A percentile compares a stretch with the other conserved stretches of the same genome.
Conservation (phyloP, 2,797 vertebrate genomes). For the Parotocinclus haroldoi region DNA sequence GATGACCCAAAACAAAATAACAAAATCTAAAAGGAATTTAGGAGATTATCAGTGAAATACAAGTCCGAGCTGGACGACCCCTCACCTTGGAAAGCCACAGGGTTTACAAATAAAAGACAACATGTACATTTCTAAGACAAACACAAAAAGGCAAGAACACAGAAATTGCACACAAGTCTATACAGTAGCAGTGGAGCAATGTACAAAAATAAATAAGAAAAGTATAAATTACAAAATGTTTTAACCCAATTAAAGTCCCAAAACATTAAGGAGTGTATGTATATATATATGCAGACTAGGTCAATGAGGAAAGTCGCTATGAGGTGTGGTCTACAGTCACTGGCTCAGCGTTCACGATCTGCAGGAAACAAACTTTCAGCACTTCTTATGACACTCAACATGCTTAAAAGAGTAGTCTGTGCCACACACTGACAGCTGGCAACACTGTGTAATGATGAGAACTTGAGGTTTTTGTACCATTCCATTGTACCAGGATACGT, state of each 20-base stretch:
- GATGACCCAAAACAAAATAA: neutral
- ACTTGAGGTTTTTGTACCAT: slow-evolving; percentile 37
- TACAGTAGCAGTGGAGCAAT: slow-evolving; percentile 75
- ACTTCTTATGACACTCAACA: slow-evolving; percentile 62
- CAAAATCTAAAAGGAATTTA: neutral
- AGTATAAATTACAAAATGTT: slow-evolving; percentile 47
- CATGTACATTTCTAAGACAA: slow-evolving; percentile 45
- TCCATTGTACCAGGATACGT: slow-evolving; percentile 28
- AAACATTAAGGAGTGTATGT: slow-evolving; percentile 56
- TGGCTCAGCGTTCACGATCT: slow-evolving; percentile 81
- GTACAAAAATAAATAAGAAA: slow-evolving; percentile 57
- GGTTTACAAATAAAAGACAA: too few species aligned
- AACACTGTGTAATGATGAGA: slow-evolving; percentile 27
- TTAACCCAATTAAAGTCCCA: slow-evolving; percentile 35
- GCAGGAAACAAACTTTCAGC: slow-evolving; percentile 80
- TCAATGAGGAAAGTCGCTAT: slow-evolving; percentile 20
- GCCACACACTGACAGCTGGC: slow-evolving; percentile 46
- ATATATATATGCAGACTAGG: slow-evolving; percentile 21
- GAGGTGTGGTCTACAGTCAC: slow-evolving; percentile 57
- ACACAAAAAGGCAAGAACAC: slow-evolving; percentile 39
- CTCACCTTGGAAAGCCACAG: too few species aligned
- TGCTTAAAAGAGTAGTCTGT: slow-evolving; percentile 57
- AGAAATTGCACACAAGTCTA: slow-evolving; percentile 74
- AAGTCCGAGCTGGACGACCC: too few species aligned
- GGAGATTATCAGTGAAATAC: slow-evolving; percentile 23